Conservation (phyloP, 2,797 vertebrate species). For the Champsocephalus esox region DNA sequence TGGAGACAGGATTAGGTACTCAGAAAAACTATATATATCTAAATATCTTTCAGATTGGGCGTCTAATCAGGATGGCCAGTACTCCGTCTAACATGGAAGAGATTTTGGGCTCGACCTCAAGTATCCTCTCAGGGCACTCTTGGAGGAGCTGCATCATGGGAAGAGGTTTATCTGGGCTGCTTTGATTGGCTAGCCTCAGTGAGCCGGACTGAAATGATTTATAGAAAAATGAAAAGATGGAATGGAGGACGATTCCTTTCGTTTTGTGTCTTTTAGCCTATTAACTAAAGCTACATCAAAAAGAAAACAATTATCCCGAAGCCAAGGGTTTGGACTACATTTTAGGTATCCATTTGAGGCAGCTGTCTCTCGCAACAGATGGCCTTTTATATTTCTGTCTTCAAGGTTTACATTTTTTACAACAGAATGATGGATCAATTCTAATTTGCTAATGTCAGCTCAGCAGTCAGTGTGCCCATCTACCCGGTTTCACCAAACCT, state of each 20-base stretch:
- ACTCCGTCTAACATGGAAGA: background rate
- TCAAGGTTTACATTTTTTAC: background rate
- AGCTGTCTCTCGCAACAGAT: background rate
- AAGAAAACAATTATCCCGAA: background rate
- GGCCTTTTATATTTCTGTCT: background rate
- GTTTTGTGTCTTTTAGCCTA: slow-evolving; percentile 13
- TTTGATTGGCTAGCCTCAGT: background rate
- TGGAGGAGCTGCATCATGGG: background rate
- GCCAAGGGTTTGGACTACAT: slow-evolving; percentile 7
- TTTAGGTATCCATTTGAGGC: slow-evolving; percentile 8
- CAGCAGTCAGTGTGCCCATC: background rate
- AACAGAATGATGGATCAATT: background rate
- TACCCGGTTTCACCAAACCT: background rate
- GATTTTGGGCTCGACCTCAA: background rate
- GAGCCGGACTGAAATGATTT: background rate
- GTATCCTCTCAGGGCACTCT: background rate
- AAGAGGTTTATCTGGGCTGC: background rate
- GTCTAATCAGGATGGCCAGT: slow-evolving; percentile 4
- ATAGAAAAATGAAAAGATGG: background rate
- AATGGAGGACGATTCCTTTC: background rate
- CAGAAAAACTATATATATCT: background rate
- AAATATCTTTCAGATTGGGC: background rate
- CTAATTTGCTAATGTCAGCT: background rate
- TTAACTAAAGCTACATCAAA: slow-evolving; percentile 7
- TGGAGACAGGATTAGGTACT: background rate